phyloP scores from a whole-genome alignment of 2,888 invertebrate species.

The Petrolisthes manimaculis region DNA sequence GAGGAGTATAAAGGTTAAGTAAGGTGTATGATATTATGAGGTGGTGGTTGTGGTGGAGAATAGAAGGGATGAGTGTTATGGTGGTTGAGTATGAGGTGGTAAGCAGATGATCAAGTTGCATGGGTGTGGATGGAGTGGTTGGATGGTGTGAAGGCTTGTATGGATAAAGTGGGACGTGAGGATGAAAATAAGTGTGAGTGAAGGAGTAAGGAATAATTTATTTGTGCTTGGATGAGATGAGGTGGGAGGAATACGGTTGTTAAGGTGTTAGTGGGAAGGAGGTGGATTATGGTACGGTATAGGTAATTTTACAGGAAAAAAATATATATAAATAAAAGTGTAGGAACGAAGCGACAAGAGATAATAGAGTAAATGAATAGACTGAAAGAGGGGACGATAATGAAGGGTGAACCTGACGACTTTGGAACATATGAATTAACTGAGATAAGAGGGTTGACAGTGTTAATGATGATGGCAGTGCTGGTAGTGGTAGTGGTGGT shows the following conservation, averaged over 20 bases:
- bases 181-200: neutral
- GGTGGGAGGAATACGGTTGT: neutral
- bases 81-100: neutral
- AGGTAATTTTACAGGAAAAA: neutral
- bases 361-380: neutral
- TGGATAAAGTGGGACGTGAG: neutral
- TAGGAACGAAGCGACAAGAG: neutral
- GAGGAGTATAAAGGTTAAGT: too few relatives aligned
- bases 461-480: neutral
- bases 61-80: neutral
- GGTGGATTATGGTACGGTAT: neutral
- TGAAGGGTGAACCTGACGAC: neutral
- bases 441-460: neutral
- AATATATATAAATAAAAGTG: neutral
- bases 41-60: constrained; percentile 3
- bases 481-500: neutral
- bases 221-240: neutral
- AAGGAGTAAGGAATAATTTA: neutral
- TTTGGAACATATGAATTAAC: too few relatives aligned
- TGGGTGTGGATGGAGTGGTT: neutral
- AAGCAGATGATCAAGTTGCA: neutral
- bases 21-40: neutral
- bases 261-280: neutral
- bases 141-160: neutral
- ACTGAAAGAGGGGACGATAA: neutral